phyloP scores from a whole-genome alignment of 2,888 invertebrate genomes.

The Stenchaetothrips biformis region DNA sequence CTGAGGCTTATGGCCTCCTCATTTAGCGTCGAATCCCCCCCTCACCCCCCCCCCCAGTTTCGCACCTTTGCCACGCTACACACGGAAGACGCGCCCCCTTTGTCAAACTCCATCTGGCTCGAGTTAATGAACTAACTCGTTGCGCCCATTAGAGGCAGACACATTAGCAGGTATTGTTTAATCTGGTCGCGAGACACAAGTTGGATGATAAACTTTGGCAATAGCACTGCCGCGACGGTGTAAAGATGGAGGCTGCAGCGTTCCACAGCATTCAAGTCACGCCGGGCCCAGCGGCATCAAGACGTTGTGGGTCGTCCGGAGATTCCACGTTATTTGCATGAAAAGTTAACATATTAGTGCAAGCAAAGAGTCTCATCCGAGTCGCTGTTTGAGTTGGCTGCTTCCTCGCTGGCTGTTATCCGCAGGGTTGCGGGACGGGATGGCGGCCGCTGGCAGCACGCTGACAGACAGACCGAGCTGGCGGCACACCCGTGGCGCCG shows the following conservation, averaged over 20 bases:
- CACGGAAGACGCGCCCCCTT: too few relatives aligned
- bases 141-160: not conserved
- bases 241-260: not conserved
- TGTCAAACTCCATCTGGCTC: too few relatives aligned
- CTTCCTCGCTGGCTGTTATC: not conserved
- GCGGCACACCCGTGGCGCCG: not conserved
- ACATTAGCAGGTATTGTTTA: not conserved
- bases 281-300: not conserved
- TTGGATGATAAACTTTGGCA: slow-evolving; percentile 16
- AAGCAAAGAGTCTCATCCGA: slow-evolving; percentile 2
- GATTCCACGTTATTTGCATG: slow-evolving; percentile 5
- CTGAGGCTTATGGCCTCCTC: slow-evolving; percentile 1
- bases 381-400: slow-evolving; percentile 1
- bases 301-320: not conserved
- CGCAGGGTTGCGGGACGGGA: not conserved
- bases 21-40: not conserved
- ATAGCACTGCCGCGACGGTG: not conserved
- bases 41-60: too few relatives aligned
- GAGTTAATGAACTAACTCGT: too few relatives aligned
- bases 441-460: not conserved
- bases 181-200: not conserved
- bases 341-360: slow-evolving; percentile 25
- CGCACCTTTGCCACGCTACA: too few relatives aligned
- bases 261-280: not conserved
- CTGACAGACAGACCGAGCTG: not conserved